phyloP scores from a whole-genome alignment of 1,140 invertebrate species.

The Drosophila lini region DNA sequence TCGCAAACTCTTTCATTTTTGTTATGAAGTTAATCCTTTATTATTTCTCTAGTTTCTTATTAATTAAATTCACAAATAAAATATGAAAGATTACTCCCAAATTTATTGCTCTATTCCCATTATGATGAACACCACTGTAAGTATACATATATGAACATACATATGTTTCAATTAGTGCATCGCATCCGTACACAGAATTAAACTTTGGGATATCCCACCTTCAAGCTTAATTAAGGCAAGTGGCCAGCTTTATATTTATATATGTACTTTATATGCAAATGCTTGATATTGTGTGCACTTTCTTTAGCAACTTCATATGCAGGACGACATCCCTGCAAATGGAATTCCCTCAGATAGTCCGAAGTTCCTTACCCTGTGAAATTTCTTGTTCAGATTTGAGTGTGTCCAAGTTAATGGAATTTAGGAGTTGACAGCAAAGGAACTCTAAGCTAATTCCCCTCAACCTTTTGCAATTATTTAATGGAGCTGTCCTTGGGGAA shows the following conservation, averaged over 20 bases:
- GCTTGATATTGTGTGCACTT: constrained; percentile 17
- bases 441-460: too few relatives aligned
- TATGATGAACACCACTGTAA: neutral
- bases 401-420: constrained; percentile 33
- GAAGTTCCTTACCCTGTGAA: constrained; percentile 20
- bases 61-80: too few relatives aligned
- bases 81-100: too few relatives aligned
- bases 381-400: constrained; percentile 20
- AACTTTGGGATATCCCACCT: constrained; percentile 12
- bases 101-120: neutral
- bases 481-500: neutral
- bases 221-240: constrained; percentile 53
- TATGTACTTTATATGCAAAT: constrained; percentile 8
- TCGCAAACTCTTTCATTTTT: too few relatives aligned
- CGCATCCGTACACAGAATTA: neutral
- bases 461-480: constrained; percentile 17
- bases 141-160: neutral
- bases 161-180: constrained; percentile 53
- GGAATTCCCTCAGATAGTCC: constrained; percentile 27
- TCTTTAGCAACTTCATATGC: constrained; percentile 13
- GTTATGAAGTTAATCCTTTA: too few relatives aligned
- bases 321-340: constrained; percentile 20
- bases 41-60: too few relatives aligned
- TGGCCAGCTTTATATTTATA: constrained; percentile 31
- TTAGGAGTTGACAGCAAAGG: too few relatives aligned